These are phyloP conservation scores for Actinia tenebrosa DNA, from an alignment of 64 coral and sea anemone species.

Conservation along the genomic window DNA sequence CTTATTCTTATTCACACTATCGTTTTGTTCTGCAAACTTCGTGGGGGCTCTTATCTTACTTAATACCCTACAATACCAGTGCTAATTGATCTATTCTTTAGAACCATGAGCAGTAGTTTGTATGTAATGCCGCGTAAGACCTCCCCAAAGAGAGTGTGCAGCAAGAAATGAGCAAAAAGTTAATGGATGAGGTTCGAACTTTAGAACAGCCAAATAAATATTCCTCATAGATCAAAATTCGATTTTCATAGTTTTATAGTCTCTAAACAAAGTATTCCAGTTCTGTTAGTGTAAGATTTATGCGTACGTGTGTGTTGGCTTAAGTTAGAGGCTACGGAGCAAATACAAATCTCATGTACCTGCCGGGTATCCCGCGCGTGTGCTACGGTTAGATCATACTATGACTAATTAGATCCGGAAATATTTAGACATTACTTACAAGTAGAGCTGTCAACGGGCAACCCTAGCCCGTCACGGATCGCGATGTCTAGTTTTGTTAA, in stretches of 20 bases:
- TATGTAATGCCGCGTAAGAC: not conserved
- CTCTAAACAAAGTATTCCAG: too few species aligned
- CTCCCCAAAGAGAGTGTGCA: not conserved
- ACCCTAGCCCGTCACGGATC: not conserved
- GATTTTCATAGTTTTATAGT: too few species aligned
- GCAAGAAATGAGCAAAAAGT: not conserved
- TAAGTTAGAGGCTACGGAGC: not conserved
- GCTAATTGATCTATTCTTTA: constrained; percentile 14
- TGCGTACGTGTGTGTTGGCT: too few species aligned
- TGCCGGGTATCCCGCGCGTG: not conserved
- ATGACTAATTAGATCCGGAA: constrained; percentile 5
- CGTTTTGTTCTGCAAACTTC: constrained; percentile 15
- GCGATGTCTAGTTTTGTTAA: constrained; percentile 11
- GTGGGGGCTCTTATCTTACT: constrained; percentile 12
- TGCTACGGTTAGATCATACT: not conserved
- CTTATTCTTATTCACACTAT: not conserved
- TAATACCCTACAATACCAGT: constrained; percentile 12
- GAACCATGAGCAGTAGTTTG: not conserved
- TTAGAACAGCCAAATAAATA: not conserved
- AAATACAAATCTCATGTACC: not conserved
- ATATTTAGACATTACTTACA: constrained; percentile 13
- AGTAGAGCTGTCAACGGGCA: constrained; percentile 1
- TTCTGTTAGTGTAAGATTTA: too few species aligned
- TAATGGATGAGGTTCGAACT: not conserved
- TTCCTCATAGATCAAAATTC: too few species aligned